A percentile compares a stretch with the other conserved stretches of the same genome.
Conservation (phyloP, 92 coral and sea anemone genomes). For the Galaxea fascicularis region DNA sequence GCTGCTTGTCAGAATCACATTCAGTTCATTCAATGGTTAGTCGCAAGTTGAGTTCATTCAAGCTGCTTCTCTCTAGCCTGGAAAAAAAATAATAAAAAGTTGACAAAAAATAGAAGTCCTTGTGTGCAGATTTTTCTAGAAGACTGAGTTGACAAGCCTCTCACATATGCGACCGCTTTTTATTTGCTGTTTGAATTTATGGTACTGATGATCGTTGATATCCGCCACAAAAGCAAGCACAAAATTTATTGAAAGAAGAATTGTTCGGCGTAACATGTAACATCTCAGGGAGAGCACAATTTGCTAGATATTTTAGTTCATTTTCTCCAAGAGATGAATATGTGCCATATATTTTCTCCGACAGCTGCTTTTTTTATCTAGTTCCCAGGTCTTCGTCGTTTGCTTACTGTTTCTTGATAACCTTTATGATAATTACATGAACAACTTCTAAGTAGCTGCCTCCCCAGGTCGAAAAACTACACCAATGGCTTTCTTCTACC, state of each 20-base stretch:
- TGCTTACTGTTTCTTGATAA: not conserved
- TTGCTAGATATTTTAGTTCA: too few species aligned
- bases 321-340: too few species aligned
- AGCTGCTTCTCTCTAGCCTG: not conserved
- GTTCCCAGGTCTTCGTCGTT: slow-evolving; percentile 3
- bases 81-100: not conserved
- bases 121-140: not conserved
- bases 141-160: not conserved
- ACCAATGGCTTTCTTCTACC: not conserved
- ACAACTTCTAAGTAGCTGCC: not conserved
- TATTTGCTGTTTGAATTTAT: slow-evolving; percentile 7
- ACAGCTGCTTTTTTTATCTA: not conserved
- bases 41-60: not conserved
- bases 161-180: not conserved
- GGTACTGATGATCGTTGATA: slow-evolving; percentile 18
- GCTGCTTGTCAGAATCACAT: slow-evolving; percentile 12
- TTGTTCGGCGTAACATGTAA: not conserved
- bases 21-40: not conserved
- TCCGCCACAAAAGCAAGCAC: not conserved
- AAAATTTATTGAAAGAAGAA: not conserved
- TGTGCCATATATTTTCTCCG: not conserved
- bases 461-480: not conserved
- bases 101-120: not conserved
- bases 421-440: not conserved
- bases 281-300: not conserved